Percentiles rank a stretch among this genome's conserved stretches.
phyloP scores from a whole-genome alignment of 2,888 invertebrate genomes.

The Hirtodrosophila histrioides region DNA sequence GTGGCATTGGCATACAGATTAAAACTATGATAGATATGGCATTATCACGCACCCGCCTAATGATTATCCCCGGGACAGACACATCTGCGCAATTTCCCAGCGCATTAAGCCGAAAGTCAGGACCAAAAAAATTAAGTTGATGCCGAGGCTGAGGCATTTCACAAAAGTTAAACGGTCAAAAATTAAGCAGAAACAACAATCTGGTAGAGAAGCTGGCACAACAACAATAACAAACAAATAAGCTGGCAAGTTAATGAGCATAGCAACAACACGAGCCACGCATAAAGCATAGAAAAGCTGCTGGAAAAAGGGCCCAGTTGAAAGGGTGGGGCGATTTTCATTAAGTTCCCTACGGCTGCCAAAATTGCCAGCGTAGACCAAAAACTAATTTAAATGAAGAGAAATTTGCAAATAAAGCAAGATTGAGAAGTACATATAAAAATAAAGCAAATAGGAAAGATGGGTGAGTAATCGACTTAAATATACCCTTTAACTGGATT shows the following conservation, averaged over 20 bases:
- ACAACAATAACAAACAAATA: slow-evolving; percentile 40
- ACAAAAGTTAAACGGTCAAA: slow-evolving; percentile 73
- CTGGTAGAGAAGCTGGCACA: slow-evolving; percentile 12
- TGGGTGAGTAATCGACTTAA: too few relatives aligned
- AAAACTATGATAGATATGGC: slow-evolving; percentile 61
- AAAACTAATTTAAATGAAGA: slow-evolving; percentile 68
- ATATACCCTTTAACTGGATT: too few relatives aligned
- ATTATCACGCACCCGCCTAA: slow-evolving; percentile 31
- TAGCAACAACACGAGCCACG: slow-evolving; percentile 34
- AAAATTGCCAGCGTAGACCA: slow-evolving; percentile 56
- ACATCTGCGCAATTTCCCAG: slow-evolving; percentile 66
- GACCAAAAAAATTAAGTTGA: slow-evolving; percentile 7
- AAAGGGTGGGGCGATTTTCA: slow-evolving; percentile 16
- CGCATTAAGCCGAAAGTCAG: slow-evolving; percentile 52
- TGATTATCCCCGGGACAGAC: slow-evolving; percentile 34
- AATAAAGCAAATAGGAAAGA: slow-evolving; percentile 14
- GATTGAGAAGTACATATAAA: slow-evolving; percentile 21
- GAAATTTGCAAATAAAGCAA: slow-evolving; percentile 49
- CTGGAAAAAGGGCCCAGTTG: slow-evolving; percentile 28
- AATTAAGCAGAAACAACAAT: slow-evolving; percentile 60
- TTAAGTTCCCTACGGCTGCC: slow-evolving; percentile 14
- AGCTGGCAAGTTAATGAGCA: slow-evolving; percentile 71
- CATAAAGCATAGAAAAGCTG: slow-evolving; percentile 33
- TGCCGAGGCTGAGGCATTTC: slow-evolving; percentile 41
- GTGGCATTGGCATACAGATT: slow-evolving; percentile 26